Base-by-base conservation (phyloP, 2,113 vertebrate species). In the Rhizomys pruinosus region DNA sequence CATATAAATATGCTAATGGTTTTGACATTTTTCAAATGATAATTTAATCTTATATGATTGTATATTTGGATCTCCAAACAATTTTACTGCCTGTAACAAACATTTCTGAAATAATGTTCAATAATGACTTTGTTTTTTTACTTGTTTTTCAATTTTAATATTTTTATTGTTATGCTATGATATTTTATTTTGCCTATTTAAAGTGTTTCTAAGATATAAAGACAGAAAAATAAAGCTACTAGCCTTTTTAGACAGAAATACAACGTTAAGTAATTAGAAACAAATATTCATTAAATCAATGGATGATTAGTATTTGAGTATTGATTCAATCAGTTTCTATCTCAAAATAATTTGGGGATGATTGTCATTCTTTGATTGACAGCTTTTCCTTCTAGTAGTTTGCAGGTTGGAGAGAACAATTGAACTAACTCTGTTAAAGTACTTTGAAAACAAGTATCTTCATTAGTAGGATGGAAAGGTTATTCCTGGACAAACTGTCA, bases 101-200 rank as follows among this genome's bases (percentile, higher is more conserved):
- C 7, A 68, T 34, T 7, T 71, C 8, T 80, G 42, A 87, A 76
- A 89, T 34, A 66, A 5, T 20, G 44, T 77, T 91, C 0, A 61
- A 66, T 10, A 89, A 63, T 42, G 3, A 39, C 32, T 92, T 92
- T 87, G 52, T 52, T 52, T 52, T 52, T 52, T 52, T 52, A 11
- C n/a, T n/a, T n/a, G n/a, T 11, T 52, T 52, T 52, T 52, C 11
- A 52, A 7, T 52, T 52, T 52, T 55, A 74, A 90, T 66, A 42
- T 68, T 27, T 92, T 44, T 66, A 15, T 66, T 92, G 10, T 64
- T n/a, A n/a, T n/a, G n/a, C n/a, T n/a, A n/a, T n/a, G n/a, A n/a
- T n/a, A n/a, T n/a, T n/a, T n/a, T n/a, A n/a, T n/a, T 93, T 10
- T 81, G 47, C 92, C 7, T 85, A 57, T 34, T 93, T 89, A 91